phyloP scores from a whole-genome alignment of 2,888 invertebrate genomes.

The Nymphalis urticae region DNA sequence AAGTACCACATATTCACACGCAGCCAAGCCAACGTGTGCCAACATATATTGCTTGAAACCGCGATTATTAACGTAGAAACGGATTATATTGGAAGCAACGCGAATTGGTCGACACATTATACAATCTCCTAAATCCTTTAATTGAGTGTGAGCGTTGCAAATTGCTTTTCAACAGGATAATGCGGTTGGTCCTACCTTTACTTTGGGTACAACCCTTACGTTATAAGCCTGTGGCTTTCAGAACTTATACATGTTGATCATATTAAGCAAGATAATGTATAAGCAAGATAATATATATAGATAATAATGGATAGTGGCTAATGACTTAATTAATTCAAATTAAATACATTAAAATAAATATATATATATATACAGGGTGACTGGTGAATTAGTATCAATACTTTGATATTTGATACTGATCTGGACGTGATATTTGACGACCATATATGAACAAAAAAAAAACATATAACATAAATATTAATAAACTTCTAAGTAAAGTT shows the following conservation, averaged over 20 bases:
- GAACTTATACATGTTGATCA: not conserved
- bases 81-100: not conserved
- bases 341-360: too few species aligned
- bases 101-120: not conserved
- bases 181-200: slow-evolving; percentile 3
- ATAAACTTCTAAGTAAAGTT: too few species aligned
- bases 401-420: too few species aligned
- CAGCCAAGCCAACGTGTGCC: too few species aligned
- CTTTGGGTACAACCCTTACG: not conserved
- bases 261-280: not conserved
- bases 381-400: too few species aligned
- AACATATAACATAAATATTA: too few species aligned
- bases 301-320: too few species aligned
- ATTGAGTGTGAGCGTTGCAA: slow-evolving; percentile 9
- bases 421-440: too few species aligned
- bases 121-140: slow-evolving; percentile 9
- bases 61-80: not conserved
- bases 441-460: too few species aligned
- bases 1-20: too few species aligned
- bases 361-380: too few species aligned
- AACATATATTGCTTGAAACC: not conserved
- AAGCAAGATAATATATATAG: not conserved
- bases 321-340: not conserved
- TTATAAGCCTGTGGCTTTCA: not conserved
- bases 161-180: slow-evolving; percentile 2